Base-by-base conservation (phyloP, 2,113 vertebrate species). In the Puma concolor region DNA sequence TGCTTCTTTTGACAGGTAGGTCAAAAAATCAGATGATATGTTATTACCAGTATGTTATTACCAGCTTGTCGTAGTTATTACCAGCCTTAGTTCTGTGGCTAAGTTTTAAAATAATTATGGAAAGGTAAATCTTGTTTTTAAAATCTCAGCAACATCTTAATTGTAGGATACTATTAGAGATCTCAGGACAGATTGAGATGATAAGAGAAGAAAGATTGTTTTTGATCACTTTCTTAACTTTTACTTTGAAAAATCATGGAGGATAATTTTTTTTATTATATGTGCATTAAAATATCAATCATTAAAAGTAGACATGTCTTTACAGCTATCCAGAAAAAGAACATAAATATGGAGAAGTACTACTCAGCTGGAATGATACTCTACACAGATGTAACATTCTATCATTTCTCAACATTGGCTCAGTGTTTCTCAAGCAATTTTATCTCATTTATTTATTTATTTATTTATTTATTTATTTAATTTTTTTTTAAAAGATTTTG, bases 31-130 rank as follows among this genome's bases (percentile, higher is more conserved):
- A 67, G 57, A n/a, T 74, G 50, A 25, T 52, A 29, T 38, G 66
- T 88, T 95, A 52, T 88, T 87, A 67, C 29, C 44, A n/a, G 38
- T 95, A 87, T 77, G 76, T 90, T 93, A 88, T 41, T 72, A 80
- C 9, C 38, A 31, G 38, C 27, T 92, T 93, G 27, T 54, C 69
- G 36, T 64, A 57, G 36, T 77, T 38, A 80, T 41, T 72, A 80
- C 9, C 38, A 31, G 38, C 27, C 69, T 44, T 64, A 57, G 36
- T 77, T 38, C 16, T 80, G 21, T 63, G 41, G 15, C 36, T 82
- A 54, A 79, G 17, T 64, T 93, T 95, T 57, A 63, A 96, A 84
- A 15, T 44, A 69, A 31, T 38, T 93, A 21, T 81, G 74, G 4
- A 81, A 91, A 88, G 38, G 48, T 25, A 96, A 82, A 60, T 92